Conservation (phyloP, 2,797 vertebrate species). For the Siniperca obscura region DNA sequence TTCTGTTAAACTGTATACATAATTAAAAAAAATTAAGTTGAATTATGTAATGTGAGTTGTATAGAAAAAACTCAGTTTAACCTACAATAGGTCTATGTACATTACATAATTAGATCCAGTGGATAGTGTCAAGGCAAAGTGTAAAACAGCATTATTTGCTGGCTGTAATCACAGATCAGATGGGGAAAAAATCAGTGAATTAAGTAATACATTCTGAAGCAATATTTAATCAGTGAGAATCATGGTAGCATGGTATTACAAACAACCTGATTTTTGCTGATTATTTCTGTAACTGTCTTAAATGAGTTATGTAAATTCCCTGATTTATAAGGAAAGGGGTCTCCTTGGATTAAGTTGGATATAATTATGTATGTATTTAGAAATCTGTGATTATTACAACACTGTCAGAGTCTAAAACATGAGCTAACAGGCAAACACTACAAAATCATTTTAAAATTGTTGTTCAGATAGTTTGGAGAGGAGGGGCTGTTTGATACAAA, state of each 20-base stretch:
- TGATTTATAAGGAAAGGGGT: constrained; percentile 31
- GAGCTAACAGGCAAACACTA: constrained; percentile 40
- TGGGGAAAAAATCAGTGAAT: constrained; percentile 28
- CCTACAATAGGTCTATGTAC: neutral
- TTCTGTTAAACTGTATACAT: constrained; percentile 3
- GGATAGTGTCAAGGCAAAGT: constrained; percentile 20
- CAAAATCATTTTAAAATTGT: constrained; percentile 18
- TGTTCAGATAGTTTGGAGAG: constrained; percentile 45
- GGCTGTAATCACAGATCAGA: constrained; percentile 13
- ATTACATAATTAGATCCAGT: constrained; percentile 36
- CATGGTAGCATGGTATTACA: constrained; percentile 26
- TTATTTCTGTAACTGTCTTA: constrained; percentile 49
- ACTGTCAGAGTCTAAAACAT: constrained; percentile 22
- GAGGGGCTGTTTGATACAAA: constrained; percentile 63
- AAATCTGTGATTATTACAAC: constrained; percentile 26
- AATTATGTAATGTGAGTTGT: no score
- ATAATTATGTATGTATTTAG: constrained; percentile 32
- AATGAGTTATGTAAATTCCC: constrained; percentile 43
- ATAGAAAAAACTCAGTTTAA: no score
- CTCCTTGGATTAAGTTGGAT: constrained; percentile 35
- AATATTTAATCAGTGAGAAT: constrained; percentile 47
- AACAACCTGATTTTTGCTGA: constrained; percentile 27
- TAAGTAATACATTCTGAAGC: constrained; percentile 48
- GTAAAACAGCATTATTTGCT: neutral
- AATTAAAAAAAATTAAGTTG: neutral